phyloP scores from a whole-genome alignment of 2,113 vertebrate genomes.

The Bolborhynchus lineola region DNA sequence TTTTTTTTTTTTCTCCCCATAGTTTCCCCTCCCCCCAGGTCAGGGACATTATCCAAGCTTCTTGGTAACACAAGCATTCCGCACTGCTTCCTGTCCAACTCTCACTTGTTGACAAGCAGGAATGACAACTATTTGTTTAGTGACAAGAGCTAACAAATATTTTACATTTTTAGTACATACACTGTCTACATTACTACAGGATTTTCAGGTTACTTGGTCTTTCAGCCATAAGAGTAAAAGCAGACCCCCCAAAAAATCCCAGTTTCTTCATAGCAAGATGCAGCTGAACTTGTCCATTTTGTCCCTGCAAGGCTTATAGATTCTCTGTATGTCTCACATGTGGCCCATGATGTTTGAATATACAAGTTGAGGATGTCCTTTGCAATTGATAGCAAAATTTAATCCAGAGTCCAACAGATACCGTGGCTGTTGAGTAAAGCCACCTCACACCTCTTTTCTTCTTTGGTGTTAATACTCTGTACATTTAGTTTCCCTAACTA shows the following conservation, averaged over 20 bases:
- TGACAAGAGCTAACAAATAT: neutral
- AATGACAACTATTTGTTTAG: neutral
- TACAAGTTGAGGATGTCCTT: neutral
- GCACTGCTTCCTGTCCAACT: neutral
- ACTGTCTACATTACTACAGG: neutral
- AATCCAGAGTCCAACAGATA: neutral
- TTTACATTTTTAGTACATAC: neutral
- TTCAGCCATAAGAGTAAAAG: neutral
- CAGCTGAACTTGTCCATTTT: neutral
- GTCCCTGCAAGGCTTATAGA: neutral
- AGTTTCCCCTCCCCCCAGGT: fast-evolving
- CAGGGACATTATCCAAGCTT: neutral
- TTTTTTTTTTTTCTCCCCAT: neutral
- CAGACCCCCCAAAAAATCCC: neutral
- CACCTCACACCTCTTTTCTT: neutral
- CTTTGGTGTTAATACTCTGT: neutral
- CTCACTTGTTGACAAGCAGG: neutral
- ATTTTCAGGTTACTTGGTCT: neutral
- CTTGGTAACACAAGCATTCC: neutral
- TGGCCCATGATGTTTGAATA: neutral
- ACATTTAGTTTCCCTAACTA: neutral
- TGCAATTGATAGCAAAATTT: neutral
- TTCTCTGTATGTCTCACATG: neutral
- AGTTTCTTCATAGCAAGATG: neutral
- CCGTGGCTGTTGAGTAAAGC: neutral